Base-by-base conservation (phyloP, 2,113 vertebrate species). In the Alaudala cheleensis region DNA sequence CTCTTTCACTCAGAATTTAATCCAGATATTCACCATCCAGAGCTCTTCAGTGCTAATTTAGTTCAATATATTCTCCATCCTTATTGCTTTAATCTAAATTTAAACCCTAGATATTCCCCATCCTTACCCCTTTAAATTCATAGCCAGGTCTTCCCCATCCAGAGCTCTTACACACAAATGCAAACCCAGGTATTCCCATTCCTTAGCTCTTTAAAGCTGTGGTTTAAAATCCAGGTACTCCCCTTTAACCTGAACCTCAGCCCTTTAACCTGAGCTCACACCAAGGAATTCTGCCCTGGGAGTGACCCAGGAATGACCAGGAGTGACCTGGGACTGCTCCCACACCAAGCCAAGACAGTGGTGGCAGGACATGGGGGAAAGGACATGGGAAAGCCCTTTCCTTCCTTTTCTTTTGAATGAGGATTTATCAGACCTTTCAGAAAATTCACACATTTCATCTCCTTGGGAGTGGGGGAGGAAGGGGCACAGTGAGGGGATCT, bases 341-440 rank as follows among this genome's bases (percentile, higher is more conserved):
- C 29, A 34, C 0, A 0, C n/a, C 70, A 34, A 23, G 11, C 47
- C 17, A 26, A 18, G 25, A 14, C 47, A 34, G 13, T 5, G 28
- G n/a, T 21, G 34, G 17, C 37, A n/a, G 40, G 6, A 23, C n/a
- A 23, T 5, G 18, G 22, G 8, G 25, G 25, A 20, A 47, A 15
- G 34, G 40, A 61, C 10, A 12, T 1, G 8, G 25, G 69, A 76
- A 34, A 49, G 12, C 14, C 31, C 10, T 54, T 49, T 56, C 62
- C 31, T 82, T 31, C 25, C 10, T 15, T 40, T 42, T 42, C 39
- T n/a, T 50, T 7, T 11, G 4, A n/a, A 34, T 22, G 14, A 47
- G 28, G 45, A 67, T 74, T 45, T 40, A n/a, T 29, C 12, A 0
- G 45, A 51, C 5, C 24, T n/a, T 14, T 45, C 45, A 39, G 29